Evolutionary conservation across 2,113 vertebrate genomes (phyloP).

Genomic region (Strigops habroptila): DNA sequence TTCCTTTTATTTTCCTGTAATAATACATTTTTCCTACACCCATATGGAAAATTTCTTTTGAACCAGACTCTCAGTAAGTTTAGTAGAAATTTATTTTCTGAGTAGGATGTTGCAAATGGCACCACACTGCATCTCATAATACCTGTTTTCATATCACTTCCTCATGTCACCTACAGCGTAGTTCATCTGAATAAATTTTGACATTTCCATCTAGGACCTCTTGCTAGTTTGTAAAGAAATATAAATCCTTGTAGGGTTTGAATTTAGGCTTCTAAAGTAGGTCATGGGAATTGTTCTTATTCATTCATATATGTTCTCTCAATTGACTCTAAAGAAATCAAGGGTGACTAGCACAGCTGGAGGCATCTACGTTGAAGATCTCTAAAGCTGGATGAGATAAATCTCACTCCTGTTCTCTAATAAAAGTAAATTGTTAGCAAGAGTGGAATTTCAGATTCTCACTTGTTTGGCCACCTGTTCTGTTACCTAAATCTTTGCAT

Average conservation of each 20-base stretch:
- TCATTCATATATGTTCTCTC: not conserved
- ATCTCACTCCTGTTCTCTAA: not conserved
- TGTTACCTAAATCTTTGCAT: not conserved
- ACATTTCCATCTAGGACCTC: not conserved
- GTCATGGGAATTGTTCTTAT: constrained; percentile 8
- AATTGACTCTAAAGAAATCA: constrained; percentile 2
- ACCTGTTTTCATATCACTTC: not conserved
- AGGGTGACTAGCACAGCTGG: constrained; percentile 4
- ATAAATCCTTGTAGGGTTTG: not conserved
- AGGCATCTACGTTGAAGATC: not conserved
- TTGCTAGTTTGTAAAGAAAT: not conserved
- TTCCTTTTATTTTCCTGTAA: not conserved
- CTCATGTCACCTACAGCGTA: not conserved
- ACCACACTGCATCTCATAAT: not conserved
- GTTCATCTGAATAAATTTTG: not conserved
- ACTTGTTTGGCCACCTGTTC: not conserved
- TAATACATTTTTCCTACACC: not conserved
- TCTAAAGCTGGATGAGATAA: not conserved
- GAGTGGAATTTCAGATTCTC: not conserved
- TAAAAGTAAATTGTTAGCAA: constrained; percentile 1
- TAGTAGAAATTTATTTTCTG: not conserved
- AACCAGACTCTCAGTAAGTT: not conserved
- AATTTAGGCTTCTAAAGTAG: constrained; percentile 46
- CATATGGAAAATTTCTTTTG: not conserved
- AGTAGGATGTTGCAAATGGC: not conserved